Conservation (phyloP, 2,113 vertebrate genomes). For the Notiomystis cincta region DNA sequence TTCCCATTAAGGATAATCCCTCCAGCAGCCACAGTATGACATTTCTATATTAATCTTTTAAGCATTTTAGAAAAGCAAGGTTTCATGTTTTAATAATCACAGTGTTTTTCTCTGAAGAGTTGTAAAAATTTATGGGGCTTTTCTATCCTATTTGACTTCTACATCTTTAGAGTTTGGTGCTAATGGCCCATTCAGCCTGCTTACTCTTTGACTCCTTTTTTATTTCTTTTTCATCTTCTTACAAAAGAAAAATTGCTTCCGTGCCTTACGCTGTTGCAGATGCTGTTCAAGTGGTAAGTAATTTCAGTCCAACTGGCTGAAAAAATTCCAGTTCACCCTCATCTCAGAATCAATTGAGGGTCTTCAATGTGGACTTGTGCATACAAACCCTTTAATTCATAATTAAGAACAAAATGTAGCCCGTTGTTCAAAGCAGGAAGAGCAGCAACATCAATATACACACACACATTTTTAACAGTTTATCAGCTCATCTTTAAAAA, state of each 20-base stretch:
- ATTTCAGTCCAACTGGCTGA: slow-evolving; percentile 8
- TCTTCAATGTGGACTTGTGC: neutral
- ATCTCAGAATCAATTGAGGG: neutral
- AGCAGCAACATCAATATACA: neutral
- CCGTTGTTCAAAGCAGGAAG: neutral
- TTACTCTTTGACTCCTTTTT: slow-evolving; percentile 45
- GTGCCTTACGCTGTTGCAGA: neutral
- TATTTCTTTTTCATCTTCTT: slow-evolving; percentile 60
- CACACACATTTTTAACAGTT: neutral
- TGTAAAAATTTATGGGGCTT: slow-evolving; percentile 70
- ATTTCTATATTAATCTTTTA: slow-evolving; percentile 69
- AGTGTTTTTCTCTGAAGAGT: slow-evolving; percentile 56
- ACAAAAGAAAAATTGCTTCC: slow-evolving; percentile 49
- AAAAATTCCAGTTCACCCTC: neutral
- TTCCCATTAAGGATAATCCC: slow-evolving; percentile 67
- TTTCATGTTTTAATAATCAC: slow-evolving; percentile 72
- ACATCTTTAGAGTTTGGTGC: slow-evolving; percentile 63
- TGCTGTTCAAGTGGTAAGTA: slow-evolving; percentile 14
- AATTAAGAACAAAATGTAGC: slow-evolving; percentile 2
- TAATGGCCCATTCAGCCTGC: slow-evolving; percentile 53
- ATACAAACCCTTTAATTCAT: neutral
- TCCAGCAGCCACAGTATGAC: slow-evolving; percentile 57
- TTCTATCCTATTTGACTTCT: slow-evolving; percentile 70
- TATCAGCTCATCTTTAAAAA: accelerated
- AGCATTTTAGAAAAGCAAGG: slow-evolving; percentile 64